These are phyloP conservation scores for Prunella himalayana DNA, from an alignment of 2,113 vertebrate genomes.

Conservation along the genomic window DNA sequence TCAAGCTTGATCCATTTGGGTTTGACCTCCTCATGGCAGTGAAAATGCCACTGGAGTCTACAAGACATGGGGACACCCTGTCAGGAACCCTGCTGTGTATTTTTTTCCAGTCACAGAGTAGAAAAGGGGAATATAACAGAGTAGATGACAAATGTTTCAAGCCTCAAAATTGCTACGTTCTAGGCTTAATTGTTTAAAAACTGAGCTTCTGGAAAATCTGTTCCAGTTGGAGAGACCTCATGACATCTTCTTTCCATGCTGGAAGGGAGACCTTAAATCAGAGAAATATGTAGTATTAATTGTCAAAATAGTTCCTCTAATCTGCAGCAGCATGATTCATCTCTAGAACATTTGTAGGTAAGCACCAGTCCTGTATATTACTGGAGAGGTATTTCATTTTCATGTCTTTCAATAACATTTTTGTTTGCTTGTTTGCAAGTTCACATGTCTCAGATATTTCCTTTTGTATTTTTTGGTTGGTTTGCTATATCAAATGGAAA, in stretches of 20 bases:
- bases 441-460: not conserved
- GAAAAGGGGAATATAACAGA: not conserved
- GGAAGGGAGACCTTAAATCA: not conserved
- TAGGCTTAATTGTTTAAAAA: not conserved
- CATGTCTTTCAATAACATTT: not conserved
- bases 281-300: not conserved
- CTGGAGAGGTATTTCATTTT: not conserved
- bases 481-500: not conserved
- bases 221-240: not conserved
- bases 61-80: not conserved
- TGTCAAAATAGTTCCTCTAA: not conserved
- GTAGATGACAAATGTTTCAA: not conserved
- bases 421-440: not conserved
- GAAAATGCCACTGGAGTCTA: not conserved
- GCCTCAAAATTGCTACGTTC: not conserved
- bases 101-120: not conserved
- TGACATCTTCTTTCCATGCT: not conserved
- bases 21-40: not conserved
- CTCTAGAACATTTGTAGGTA: not conserved
- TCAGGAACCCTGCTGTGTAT: fast-evolving
- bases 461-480: not conserved
- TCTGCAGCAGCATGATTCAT: not conserved
- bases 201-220: not conserved
- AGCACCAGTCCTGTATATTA: not conserved
- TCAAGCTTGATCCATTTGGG: not conserved